Conservation (phyloP, 2,797 vertebrate genomes). For the Synaphobranchus kaupii region DNA sequence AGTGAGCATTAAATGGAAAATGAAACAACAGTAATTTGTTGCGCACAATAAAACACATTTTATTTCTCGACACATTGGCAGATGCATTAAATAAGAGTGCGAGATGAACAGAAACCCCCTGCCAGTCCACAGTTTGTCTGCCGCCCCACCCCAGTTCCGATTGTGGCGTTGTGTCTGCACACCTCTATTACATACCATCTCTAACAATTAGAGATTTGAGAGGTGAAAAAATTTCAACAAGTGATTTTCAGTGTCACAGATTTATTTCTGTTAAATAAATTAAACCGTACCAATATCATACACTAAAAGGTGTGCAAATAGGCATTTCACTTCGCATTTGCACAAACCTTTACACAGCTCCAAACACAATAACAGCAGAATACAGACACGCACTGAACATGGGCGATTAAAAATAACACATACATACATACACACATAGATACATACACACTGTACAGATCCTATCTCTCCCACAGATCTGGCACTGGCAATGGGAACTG, state of each 20-base stretch:
- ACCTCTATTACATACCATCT: background rate
- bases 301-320: slow-evolving; percentile 69
- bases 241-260: slow-evolving; percentile 47
- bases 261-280: slow-evolving; percentile 30
- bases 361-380: slow-evolving; percentile 40
- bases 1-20: background rate
- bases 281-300: slow-evolving; percentile 53
- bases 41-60: slow-evolving; percentile 6
- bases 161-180: too few species aligned
- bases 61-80: background rate
- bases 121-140: background rate
- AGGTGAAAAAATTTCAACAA: background rate
- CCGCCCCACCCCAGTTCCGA: background rate
- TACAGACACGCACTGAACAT: slow-evolving; percentile 8
- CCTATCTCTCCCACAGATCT: background rate
- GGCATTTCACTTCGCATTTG: slow-evolving; percentile 47
- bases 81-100: background rate
- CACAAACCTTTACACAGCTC: slow-evolving; percentile 51
- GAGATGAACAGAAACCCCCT: background rate
- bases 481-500: background rate
- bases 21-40: background rate
- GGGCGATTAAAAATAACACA: slow-evolving; percentile 41
- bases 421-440: slow-evolving; percentile 36
- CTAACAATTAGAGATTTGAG: background rate
- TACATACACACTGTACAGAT: background rate